Evolutionary conservation across 1,140 invertebrate genomes (phyloP).

Genomic region (Trichonephila clavata): DNA sequence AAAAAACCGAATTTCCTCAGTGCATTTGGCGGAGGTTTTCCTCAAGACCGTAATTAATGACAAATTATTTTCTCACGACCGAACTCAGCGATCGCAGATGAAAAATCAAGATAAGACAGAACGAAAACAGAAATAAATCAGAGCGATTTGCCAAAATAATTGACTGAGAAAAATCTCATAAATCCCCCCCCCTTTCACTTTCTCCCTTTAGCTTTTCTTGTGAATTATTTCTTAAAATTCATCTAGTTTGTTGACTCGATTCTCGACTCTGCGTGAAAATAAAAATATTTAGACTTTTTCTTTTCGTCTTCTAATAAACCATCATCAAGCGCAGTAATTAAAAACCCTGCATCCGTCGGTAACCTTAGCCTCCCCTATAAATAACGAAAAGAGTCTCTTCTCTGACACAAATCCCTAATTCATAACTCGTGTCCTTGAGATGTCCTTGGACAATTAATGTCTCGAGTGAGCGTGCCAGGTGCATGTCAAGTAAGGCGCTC

Average conservation of each 20-base stretch:
- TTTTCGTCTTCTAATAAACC: background rate
- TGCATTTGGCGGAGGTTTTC: no score
- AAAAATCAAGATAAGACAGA: no score
- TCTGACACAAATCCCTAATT: conserved; percentile 35
- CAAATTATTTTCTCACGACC: no score
- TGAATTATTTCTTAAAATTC: background rate
- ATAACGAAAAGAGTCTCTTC: background rate
- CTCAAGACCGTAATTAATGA: no score
- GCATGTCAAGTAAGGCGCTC: background rate
- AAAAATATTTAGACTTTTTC: no score
- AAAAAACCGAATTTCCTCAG: no score
- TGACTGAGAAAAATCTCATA: background rate
- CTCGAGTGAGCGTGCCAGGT: conserved; percentile 18
- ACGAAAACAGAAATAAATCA: background rate
- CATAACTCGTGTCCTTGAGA: background rate
- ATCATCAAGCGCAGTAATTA: background rate
- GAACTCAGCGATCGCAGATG: no score
- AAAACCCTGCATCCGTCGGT: background rate
- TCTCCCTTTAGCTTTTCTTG: no score
- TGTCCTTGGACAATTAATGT: background rate
- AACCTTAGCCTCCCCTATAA: background rate
- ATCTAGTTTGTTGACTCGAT: background rate
- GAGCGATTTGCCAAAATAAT: background rate
- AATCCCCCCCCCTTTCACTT: no score
- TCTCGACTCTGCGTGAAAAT: no score